phyloP scores from a whole-genome alignment of 2,797 vertebrate species.

The Etheostoma perlongum region DNA sequence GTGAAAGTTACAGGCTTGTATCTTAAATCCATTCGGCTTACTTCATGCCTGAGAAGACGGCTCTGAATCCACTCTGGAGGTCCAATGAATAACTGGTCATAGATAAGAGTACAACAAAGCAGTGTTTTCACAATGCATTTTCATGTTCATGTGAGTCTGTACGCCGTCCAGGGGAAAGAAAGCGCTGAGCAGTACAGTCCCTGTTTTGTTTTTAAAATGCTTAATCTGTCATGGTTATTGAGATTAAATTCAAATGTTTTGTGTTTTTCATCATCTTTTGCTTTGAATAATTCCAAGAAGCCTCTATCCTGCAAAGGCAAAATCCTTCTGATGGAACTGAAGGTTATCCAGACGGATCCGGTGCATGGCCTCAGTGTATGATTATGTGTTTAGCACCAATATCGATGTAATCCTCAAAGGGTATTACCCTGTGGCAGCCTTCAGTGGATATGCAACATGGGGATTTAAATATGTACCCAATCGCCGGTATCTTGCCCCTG shows the following conservation, averaged over 20 bases:
- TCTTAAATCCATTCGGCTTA: slow-evolving; percentile 73
- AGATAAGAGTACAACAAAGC: slow-evolving; percentile 38
- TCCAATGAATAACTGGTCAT: slow-evolving; percentile 57
- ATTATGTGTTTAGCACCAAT: slow-evolving; percentile 78
- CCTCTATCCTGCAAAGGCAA: slow-evolving; percentile 30
- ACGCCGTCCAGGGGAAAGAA: slow-evolving; percentile 10
- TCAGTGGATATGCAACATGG: slow-evolving; percentile 72
- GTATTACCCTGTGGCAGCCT: slow-evolving; percentile 61
- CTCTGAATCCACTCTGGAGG: slow-evolving; percentile 61
- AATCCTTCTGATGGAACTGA: slow-evolving; percentile 63
- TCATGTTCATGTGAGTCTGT: slow-evolving; percentile 26
- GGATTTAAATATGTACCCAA: slow-evolving; percentile 70
- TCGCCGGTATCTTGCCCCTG: slow-evolving; percentile 67
- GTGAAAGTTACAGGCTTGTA: slow-evolving; percentile 74
- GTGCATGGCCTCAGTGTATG: slow-evolving; percentile 62
- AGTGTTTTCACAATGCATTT: slow-evolving; percentile 55
- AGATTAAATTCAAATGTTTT: slow-evolving; percentile 55
- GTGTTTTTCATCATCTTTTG: slow-evolving; percentile 53
- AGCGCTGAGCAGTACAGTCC: slow-evolving; percentile 27
- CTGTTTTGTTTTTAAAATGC: slow-evolving; percentile 53
- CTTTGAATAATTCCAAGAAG: slow-evolving; percentile 53
- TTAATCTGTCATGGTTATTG: slow-evolving; percentile 34
- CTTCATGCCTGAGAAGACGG: slow-evolving; percentile 69
- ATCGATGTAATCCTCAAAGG: slow-evolving; percentile 78
- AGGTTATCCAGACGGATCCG: slow-evolving; percentile 67